Evolutionary conservation across 2,797 vertebrate species (phyloP), one percentile per base, ranked within the genome.

Genomic region (Peromyscus attwateri): DNA sequence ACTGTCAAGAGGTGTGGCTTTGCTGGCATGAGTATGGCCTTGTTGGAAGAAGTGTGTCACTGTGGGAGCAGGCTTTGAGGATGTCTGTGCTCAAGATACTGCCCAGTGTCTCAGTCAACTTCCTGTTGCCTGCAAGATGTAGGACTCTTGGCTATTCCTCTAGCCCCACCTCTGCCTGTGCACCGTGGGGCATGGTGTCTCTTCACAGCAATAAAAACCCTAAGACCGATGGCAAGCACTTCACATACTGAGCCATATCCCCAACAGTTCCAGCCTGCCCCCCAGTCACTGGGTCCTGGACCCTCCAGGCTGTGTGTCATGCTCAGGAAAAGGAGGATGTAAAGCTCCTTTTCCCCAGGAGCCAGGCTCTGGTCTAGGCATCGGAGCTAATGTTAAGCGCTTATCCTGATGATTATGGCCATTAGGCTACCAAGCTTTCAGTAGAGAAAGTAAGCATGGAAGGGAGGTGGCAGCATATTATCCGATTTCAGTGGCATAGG

Each of bases 341-440:
- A 2, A 34, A 34, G 21, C n/a, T 29, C 37, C 16, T 13, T 46
- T 34, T 34, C 29, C 82, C 43, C 31, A 66, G 57, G 29, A 75
- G 12, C 52, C 5, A 40, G 21, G 0, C 1, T 94, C 77, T 27
- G 77, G 17, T 34, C 91, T 5, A 92, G 85, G 92, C 55, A 1
- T 43, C 0, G 1, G 64, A 4, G 8, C 37, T 55, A 9, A 12
- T 27, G 66, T 37, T 55, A 81, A 89, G 64, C 0, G 55, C 43
- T 57, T 31, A 1, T 52, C 16, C 16, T 10, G 0, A 17, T 55
- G 52, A 90, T 75, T 29, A 82, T 0, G 37, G 85, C 90, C 96
- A 93, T 94, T 95, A 95, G 97, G 1, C 85, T 49, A 79, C 95
- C 88, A 40, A 14, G 60, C 70, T 71, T 46, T 43, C 27, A 79